Evolutionary conservation across 2,113 vertebrate genomes (phyloP).

Genomic region (Sula dactylatra): DNA sequence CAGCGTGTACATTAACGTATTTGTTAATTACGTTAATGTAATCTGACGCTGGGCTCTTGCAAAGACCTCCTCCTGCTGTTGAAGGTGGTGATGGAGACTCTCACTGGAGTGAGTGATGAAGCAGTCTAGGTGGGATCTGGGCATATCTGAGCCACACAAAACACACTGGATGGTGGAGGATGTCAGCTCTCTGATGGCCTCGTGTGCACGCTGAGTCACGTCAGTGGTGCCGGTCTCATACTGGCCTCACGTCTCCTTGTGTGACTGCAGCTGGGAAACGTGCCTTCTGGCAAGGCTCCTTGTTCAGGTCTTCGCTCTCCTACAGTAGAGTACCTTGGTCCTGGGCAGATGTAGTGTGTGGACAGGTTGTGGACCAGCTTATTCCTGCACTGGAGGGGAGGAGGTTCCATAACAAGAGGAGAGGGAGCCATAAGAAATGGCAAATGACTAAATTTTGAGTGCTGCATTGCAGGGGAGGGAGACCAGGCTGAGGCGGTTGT

Average conservation of each 20-base stretch:
- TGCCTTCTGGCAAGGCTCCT: not conserved
- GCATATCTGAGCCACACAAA: not conserved
- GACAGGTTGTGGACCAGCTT: not conserved
- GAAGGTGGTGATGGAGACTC: not conserved
- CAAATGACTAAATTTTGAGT: not conserved
- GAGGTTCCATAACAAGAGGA: not conserved
- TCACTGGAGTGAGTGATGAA: not conserved
- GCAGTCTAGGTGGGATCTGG: not conserved
- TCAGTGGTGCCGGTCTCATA: not conserved
- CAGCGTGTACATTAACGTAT: fast-evolving
- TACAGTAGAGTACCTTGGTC: not conserved
- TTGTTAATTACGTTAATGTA: not conserved
- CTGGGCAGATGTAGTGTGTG: not conserved
- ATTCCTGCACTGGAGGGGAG: not conserved
- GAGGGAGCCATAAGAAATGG: not conserved
- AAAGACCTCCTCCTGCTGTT: not conserved
- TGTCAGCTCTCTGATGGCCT: not conserved
- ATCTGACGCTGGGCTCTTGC: not conserved
- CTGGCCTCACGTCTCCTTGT: not conserved
- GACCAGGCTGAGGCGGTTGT: fast-evolving
- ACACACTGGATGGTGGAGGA: not conserved
- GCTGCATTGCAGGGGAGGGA: not conserved
- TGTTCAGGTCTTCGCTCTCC: not conserved
- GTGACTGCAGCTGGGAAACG: not conserved
- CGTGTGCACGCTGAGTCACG: fast-evolving